phyloP scores from a whole-genome alignment of 1,140 invertebrate genomes.

The Musca domestica region DNA sequence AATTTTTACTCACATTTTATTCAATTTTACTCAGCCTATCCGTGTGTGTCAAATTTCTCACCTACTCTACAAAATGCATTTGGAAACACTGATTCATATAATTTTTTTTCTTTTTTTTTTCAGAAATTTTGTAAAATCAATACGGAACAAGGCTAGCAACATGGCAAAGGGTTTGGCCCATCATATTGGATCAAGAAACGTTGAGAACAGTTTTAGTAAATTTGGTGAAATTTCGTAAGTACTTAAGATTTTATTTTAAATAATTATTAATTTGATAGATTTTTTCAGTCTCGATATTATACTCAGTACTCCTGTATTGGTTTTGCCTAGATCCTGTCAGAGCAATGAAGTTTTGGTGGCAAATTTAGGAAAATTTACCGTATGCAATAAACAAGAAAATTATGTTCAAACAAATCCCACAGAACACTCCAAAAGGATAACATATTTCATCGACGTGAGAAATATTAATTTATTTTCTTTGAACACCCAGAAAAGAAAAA shows the following conservation, averaged over 20 bases:
- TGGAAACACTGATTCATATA: no score
- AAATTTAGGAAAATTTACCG: constrained; percentile 86
- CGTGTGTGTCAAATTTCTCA: no score
- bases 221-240: constrained; percentile 28
- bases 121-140: constrained; percentile 75
- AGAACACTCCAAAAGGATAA: constrained; percentile 14
- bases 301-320: constrained; percentile 85
- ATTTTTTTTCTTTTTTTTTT: no score
- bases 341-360: constrained; percentile 85
- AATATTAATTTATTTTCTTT: constrained; percentile 88
- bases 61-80: no score
- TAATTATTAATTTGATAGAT: not conserved
- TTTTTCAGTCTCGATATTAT: constrained; percentile 64
- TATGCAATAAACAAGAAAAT: constrained; percentile 57
- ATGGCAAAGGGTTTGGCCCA: constrained; percentile 89
- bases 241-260: constrained; percentile 16
- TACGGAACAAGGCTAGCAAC: constrained; percentile 86
- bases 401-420: constrained; percentile 4
- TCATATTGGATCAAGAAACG: constrained; percentile 52
- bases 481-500: constrained; percentile 56
- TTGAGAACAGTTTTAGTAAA: constrained; percentile 26
- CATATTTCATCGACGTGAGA: constrained; percentile 60
- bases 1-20: no score
- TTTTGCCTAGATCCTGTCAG: constrained; percentile 74
- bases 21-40: no score